phyloP scores from a whole-genome alignment of 2,888 invertebrate species.

The Cheilosia urbana region DNA sequence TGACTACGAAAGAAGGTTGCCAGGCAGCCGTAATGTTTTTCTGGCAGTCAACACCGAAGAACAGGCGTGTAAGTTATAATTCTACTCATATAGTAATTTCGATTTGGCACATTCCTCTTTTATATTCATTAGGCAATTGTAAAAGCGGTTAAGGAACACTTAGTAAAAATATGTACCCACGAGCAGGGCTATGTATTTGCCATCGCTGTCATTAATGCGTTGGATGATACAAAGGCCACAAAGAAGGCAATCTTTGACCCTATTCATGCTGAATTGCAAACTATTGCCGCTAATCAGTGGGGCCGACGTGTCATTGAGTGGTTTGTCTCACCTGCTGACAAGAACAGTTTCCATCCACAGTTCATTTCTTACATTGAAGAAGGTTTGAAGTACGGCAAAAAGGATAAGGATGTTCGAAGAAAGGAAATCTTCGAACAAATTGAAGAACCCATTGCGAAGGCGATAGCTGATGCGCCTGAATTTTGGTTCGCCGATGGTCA shows the following conservation, averaged over 20 bases:
- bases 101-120: background rate
- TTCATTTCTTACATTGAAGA: constrained; percentile 89
- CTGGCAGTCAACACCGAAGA: constrained; percentile 93
- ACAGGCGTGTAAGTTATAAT: constrained; percentile 87
- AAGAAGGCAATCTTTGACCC: constrained; percentile 92
- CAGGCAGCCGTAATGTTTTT: constrained; percentile 92
- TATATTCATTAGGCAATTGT: constrained; percentile 87
- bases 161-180: constrained; percentile 91
- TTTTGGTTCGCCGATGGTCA: constrained; percentile 89
- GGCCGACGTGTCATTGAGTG: constrained; percentile 95
- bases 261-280: constrained; percentile 87
- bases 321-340: constrained; percentile 92
- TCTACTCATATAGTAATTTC: background rate
- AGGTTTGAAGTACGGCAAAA: constrained; percentile 91
- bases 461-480: constrained; percentile 86
- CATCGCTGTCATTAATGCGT: constrained; percentile 92
- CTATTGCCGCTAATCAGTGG: constrained; percentile 90
- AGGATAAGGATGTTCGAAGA: constrained; percentile 87
- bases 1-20: constrained; percentile 92
- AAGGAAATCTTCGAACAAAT: constrained; percentile 89
- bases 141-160: constrained; percentile 94
- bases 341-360: constrained; percentile 92
- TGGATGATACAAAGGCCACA: constrained; percentile 96
- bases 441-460: constrained; percentile 85
- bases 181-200: constrained; percentile 94